Evolutionary conservation across 2,888 invertebrate genomes (phyloP).

Genomic region (Cenopis cana): DNA sequence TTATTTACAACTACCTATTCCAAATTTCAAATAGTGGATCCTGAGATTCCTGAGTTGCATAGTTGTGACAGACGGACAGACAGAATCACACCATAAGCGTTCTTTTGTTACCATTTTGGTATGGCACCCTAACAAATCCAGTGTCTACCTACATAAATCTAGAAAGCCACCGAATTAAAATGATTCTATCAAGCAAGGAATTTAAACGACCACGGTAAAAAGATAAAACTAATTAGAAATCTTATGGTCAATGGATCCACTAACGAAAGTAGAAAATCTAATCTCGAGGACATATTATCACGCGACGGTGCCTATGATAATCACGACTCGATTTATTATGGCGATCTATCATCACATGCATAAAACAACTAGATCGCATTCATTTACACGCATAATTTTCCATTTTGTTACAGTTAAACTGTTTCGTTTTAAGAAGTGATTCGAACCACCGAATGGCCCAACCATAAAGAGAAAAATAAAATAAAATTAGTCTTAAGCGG

Average conservation of each 20-base stretch:
- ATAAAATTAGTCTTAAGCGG: too few relatives aligned
- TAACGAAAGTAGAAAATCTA: conserved; percentile 27
- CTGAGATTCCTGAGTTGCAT: too few relatives aligned
- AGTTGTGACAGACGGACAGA: too few relatives aligned
- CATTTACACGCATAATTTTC: neutral
- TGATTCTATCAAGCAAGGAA: neutral
- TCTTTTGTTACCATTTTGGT: too few relatives aligned
- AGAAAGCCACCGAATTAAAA: neutral
- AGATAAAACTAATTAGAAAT: conserved; percentile 15
- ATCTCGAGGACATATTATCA: conserved; percentile 23
- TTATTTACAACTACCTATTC: too few relatives aligned
- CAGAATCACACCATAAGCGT: too few relatives aligned
- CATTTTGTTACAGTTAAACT: too few relatives aligned
- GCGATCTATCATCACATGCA: conserved; percentile 19
- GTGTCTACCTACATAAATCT: neutral
- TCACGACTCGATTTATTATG: neutral
- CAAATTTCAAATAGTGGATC: too few relatives aligned
- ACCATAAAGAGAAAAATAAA: too few relatives aligned
- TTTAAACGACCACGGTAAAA: conserved; percentile 8
- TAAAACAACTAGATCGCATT: conserved; percentile 10
- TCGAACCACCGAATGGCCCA: too few relatives aligned
- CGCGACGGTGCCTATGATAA: conserved; percentile 6
- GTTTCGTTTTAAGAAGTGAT: too few relatives aligned
- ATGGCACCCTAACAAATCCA: neutral
- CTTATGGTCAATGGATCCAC: conserved; percentile 14